These are phyloP conservation scores for Eudasyphora cyanicolor DNA, from an alignment of 2,888 invertebrate genomes.

Conservation along the genomic window DNA sequence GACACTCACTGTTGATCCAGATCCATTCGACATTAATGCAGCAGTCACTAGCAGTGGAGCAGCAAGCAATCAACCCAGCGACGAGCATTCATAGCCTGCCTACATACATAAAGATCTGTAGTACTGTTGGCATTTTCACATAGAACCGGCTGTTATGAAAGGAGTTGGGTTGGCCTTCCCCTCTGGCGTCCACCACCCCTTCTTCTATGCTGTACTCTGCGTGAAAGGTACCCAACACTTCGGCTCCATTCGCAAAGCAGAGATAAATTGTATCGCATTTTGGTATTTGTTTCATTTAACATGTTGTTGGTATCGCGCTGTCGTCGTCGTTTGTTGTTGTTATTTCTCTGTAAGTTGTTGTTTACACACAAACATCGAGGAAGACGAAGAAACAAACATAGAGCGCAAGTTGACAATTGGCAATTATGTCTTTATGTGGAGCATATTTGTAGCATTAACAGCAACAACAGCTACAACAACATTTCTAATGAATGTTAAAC, in stretches of 20 bases:
- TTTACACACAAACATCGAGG: conserved; percentile 26
- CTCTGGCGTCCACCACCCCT: not conserved
- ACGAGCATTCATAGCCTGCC: not conserved
- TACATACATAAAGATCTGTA: not conserved
- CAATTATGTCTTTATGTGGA: conserved; percentile 66
- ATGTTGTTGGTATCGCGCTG: not conserved
- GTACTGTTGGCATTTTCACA: not conserved
- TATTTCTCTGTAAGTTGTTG: conserved; percentile 37
- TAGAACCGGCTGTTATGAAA: conserved; percentile 3
- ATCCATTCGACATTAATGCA: not conserved
- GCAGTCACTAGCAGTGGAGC: conserved; percentile 20
- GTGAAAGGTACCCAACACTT: not conserved
- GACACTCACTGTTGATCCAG: conserved; percentile 9
- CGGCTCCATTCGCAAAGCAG: not conserved
- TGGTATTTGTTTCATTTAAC: conserved; percentile 45
- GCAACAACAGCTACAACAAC: conserved; percentile 43
- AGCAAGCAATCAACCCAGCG: not conserved
- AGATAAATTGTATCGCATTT: conserved; percentile 57
- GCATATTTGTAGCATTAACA: conserved; percentile 61
- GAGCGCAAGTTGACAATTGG: conserved; percentile 57
- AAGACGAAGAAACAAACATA: not conserved
- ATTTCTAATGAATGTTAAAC: conserved; percentile 65
- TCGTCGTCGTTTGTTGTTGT: conserved; percentile 5
- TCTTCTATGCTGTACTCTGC: not conserved
- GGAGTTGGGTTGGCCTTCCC: not conserved